Base-by-base conservation (phyloP, 2,113 vertebrate species). In the Ciconia boyciana region DNA sequence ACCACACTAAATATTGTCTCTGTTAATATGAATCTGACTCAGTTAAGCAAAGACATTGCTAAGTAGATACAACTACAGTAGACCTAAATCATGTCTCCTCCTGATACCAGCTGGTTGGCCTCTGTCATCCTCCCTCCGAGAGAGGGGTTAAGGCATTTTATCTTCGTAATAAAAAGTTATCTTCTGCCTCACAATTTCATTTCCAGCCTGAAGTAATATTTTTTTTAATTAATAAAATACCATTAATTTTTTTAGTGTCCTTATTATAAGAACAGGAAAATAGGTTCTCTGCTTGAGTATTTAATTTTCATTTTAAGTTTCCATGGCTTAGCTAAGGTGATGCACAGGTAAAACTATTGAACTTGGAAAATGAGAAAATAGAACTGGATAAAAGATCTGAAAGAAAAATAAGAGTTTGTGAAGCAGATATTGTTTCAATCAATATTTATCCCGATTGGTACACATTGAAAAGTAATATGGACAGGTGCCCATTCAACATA, bases 381-480 rank as follows among this genome's bases (percentile, higher is more conserved):
- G 8, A 62, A 41, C 3, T 5, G 1, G 25, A 41, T 18, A 61
- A 52, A 12, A 80, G 3, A 66, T 28, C 18, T n/a, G 18, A 85
- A 70, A 34, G 34, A 49, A 70, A 88, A 46, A 17, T 11, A 29
- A 34, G 20, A 29, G 11, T 25, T 31, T 12, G 12, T 65, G 32
- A 77, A 41, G 21, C 14, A 64, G 22, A 11, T 43, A 10, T 7
- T 76, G 2, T 77, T 78, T 78, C 48, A 22, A 58, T 34, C 36
- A 26, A 32, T 82, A 71, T 29, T 49, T 17, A 51, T 49, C 34
- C 15, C 57, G 31, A 41, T 2, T 11, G 16, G 16, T 19, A 66
- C 10, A 57, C 4, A 18, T 0, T 6, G 4, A 86, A 49, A 34
- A 12, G 3, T 4, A 77, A 5, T 44, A 57, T 11, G 25, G 5